phyloP scores from a whole-genome alignment of 2,113 vertebrate species.

The Scolopax mira region DNA sequence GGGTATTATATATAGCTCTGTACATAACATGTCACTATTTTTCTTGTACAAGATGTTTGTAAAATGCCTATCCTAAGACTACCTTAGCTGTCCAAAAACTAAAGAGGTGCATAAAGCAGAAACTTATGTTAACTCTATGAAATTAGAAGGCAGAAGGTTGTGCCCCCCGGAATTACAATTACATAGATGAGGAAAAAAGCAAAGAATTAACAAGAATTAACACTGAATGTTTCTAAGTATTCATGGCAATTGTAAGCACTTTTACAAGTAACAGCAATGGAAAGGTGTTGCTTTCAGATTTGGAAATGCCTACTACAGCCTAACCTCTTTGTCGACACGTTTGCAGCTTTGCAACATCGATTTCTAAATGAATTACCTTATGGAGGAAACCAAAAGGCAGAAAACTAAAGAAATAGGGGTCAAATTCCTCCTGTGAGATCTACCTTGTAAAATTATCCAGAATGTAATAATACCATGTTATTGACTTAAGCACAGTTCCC shows the following conservation, averaged over 20 bases:
- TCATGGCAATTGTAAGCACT: background rate
- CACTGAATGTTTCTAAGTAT: background rate
- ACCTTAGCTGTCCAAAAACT: background rate
- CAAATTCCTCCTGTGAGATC: conserved; percentile 71
- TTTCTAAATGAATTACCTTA: conserved; percentile 73
- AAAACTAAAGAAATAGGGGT: conserved; percentile 73
- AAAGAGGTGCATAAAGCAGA: background rate
- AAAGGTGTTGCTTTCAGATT: conserved; percentile 46
- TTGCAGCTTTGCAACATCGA: conserved; percentile 46
- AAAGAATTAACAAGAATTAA: background rate
- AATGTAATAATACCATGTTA: conserved; percentile 77
- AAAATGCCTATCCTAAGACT: background rate
- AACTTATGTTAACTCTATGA: background rate
- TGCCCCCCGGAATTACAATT: background rate
- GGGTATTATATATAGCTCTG: background rate
- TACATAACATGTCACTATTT: background rate
- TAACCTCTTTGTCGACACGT: conserved; percentile 38
- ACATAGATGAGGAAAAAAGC: background rate
- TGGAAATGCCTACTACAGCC: conserved; percentile 53
- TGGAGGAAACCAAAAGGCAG: conserved; percentile 56
- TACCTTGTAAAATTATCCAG: conserved; percentile 79
- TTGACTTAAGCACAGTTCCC: conserved; percentile 80
- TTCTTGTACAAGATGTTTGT: background rate
- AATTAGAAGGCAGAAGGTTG: conserved; percentile 5
- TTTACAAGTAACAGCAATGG: background rate